Evolutionary conservation across 1,140 invertebrate genomes (phyloP), one percentile per base, ranked within the genome.

Genomic region (Wasmannia auropunctata): DNA sequence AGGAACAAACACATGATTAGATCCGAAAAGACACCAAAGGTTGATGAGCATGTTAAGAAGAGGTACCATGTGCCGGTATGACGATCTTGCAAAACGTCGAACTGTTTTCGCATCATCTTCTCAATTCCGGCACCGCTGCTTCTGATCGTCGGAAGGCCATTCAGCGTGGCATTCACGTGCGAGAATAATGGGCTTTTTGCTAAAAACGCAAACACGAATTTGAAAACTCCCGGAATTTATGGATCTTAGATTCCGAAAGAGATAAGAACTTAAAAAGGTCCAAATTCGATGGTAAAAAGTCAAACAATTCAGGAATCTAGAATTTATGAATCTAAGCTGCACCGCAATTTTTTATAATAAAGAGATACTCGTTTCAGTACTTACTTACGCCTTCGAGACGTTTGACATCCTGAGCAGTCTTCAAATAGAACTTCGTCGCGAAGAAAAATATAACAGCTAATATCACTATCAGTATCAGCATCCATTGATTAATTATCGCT

Each of bases 101-200:
- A 98, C 88, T 97, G 96, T 83, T 97, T 96, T 89, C 96, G 96
- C 79, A 99, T 96, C 74, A 96, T 95, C 84, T 96, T 95, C 91
- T 98, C 67, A 6, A 93, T 88, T 0, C 81, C 95, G 8, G 96
- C 95, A 22, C 96, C 95, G 46, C 97, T 96, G 5, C 98, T 97
- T 76, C 98, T 95, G 54, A 99, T 98, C 0, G 98, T 98, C 69
- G 97, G 96, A 5, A 98, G 95, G 3, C 98, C 98, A 88, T 97
- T 96, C 2, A 98, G 91, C 0, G 97, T 97, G 0, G 98, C 96
- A n/a, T n/a, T n/a, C n/a, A n/a, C n/a, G n/a, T n/a, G n/a, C n/a
- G n/a, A n/a, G n/a, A n/a, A n/a, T n/a, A 37, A 97, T 97, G 98
- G 98, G 94, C 97, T 97, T 74, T 97, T 96, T 16, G 96, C 96